Percentiles rank a stretch among this genome's conserved stretches.
phyloP scores from a whole-genome alignment of 2,888 invertebrate species.

The Agrochola macilenta region DNA sequence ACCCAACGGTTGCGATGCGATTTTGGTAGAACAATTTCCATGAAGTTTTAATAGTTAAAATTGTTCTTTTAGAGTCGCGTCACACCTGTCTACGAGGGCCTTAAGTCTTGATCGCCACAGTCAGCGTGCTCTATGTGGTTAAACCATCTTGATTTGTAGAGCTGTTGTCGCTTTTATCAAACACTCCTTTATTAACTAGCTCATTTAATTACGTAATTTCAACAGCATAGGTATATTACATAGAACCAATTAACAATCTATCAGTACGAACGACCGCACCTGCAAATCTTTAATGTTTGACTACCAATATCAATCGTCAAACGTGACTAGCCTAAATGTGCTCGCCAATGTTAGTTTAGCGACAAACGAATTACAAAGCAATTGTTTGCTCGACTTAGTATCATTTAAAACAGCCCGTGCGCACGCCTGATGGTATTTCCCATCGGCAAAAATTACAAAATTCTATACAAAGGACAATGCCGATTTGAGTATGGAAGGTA shows the following conservation, averaged over 20 bases:
- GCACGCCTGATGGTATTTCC: too few species aligned
- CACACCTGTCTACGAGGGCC: too few species aligned
- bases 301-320: slow-evolving; percentile 8
- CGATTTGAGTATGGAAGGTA: too few species aligned
- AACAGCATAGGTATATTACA: too few species aligned
- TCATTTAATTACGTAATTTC: too few species aligned
- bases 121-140: neutral
- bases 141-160: neutral
- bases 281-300: slow-evolving; percentile 55
- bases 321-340: slow-evolving; percentile 58
- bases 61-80: too few species aligned
- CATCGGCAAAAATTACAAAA: too few species aligned
- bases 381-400: slow-evolving; percentile 29
- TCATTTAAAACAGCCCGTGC: too few species aligned
- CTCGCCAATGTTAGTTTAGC: slow-evolving; percentile 32
- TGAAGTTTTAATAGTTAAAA: too few species aligned
- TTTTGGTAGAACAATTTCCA: too few species aligned
- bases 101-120: neutral
- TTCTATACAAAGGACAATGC: too few species aligned
- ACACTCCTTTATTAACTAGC: neutral
- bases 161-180: neutral
- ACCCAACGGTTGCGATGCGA: too few species aligned
- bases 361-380: slow-evolving; percentile 46
- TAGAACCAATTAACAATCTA: slow-evolving; percentile 5
- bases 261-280: slow-evolving; percentile 17